Conservation (phyloP, 1,140 invertebrate species). For the Paraescarpia echinospica region DNA sequence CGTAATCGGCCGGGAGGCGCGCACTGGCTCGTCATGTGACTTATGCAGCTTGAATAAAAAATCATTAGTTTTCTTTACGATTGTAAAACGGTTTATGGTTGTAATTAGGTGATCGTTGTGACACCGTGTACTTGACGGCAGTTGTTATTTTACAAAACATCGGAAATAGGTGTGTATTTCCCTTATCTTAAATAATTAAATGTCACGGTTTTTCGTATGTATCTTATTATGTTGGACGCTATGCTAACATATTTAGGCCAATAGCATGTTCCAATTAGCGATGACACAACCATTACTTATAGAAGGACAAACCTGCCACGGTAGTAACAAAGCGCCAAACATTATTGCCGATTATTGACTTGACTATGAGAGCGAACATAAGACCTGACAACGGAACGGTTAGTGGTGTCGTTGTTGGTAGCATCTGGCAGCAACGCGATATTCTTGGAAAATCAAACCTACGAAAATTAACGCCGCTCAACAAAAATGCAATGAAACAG, state of each 20-base stretch:
- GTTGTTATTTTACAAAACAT: too few relatives aligned
- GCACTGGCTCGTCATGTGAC: neutral
- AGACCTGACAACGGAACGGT: neutral
- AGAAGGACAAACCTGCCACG: neutral
- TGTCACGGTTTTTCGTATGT: neutral
- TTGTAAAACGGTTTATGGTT: neutral
- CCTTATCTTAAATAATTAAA: neutral
- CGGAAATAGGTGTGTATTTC: too few relatives aligned
- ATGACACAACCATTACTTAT: neutral
- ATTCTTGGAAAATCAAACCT: neutral
- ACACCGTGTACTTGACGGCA: too few relatives aligned
- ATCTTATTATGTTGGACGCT: neutral
- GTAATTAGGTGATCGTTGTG: neutral
- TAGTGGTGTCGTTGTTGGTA: neutral
- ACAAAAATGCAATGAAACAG: neutral
- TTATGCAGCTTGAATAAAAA: neutral
- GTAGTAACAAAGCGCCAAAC: neutral
- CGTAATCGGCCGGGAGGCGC: neutral
- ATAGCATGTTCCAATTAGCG: neutral
- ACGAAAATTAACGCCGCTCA: neutral
- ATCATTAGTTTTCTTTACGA: neutral
- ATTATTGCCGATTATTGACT: too few relatives aligned
- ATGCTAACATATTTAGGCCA: neutral
- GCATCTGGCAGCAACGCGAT: neutral
- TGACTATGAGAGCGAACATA: neutral